A percentile compares a stretch with the other conserved stretches of the same genome.
Evolutionary conservation across 2,888 invertebrate genomes (phyloP).

Genomic region (Chrysolina haemoptera): DNA sequence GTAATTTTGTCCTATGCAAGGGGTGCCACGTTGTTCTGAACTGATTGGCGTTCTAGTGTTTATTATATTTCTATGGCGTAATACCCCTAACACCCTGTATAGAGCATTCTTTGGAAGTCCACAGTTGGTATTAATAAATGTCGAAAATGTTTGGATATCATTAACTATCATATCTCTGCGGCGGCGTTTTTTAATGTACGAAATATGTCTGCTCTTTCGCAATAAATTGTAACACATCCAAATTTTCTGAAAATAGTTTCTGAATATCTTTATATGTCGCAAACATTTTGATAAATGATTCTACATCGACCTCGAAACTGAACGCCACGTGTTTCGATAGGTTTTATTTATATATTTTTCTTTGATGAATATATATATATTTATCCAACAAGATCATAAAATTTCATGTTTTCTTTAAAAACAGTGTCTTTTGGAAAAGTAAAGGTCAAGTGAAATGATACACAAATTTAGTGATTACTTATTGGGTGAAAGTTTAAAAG

Average conservation of each 20-base stretch:
- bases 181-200: not conserved
- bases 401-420: not conserved
- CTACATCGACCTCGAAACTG: conserved; percentile 3
- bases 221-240: not conserved
- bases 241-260: conserved; percentile 13
- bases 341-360: conserved; percentile 15
- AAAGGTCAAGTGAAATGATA: no score
- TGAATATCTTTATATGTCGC: not conserved
- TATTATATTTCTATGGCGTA: no score
- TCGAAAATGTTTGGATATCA: no score
- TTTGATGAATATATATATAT: not conserved
- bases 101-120: no score
- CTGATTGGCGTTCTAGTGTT: no score
- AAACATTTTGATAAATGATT: conserved; percentile 11
- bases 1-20: no score
- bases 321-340: conserved; percentile 9
- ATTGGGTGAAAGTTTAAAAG: no score
- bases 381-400: not conserved
- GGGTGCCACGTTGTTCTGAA: no score
- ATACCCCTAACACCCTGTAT: no score
- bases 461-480: no score
- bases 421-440: no score
- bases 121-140: no score
- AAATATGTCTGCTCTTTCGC: not conserved
- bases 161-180: not conserved